Percentiles rank a stretch among this genome's conserved stretches.
phyloP scores from a whole-genome alignment of 2,888 invertebrate genomes.

The Hyposoter didymator region DNA sequence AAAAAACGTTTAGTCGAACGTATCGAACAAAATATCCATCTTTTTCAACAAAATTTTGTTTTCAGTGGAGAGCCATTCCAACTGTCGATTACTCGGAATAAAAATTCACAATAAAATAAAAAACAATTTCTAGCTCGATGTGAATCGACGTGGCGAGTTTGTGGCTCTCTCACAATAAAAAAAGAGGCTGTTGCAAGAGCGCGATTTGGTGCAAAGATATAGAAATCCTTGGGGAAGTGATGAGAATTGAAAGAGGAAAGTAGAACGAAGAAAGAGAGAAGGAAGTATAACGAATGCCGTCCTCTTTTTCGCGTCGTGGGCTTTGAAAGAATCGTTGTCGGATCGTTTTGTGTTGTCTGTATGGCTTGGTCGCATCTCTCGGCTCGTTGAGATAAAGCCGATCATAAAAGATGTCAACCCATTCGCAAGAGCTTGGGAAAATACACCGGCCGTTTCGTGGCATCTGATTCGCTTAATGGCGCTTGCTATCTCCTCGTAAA shows the following conservation, averaged over 20 bases:
- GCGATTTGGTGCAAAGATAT: slow-evolving; percentile 66
- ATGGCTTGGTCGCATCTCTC: slow-evolving; percentile 37
- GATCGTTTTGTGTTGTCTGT: slow-evolving; percentile 56
- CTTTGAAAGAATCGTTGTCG: slow-evolving; percentile 64
- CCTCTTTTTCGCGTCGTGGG: slow-evolving; percentile 47
- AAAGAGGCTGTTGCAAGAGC: slow-evolving; percentile 62
- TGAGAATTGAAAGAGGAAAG: not conserved
- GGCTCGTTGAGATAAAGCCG: slow-evolving; percentile 70
- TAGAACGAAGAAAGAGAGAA: not conserved
- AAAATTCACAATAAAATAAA: not conserved
- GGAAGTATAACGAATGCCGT: slow-evolving; percentile 29
- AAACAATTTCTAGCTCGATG: slow-evolving; percentile 16
- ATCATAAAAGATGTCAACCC: slow-evolving; percentile 73
- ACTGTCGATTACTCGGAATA: not conserved
- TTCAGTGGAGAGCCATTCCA: too few species aligned
- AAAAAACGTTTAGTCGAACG: too few species aligned
- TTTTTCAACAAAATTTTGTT: too few species aligned
- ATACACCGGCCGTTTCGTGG: slow-evolving; percentile 70
- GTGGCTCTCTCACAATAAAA: slow-evolving; percentile 29
- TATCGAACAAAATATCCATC: too few species aligned
- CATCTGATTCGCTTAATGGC: slow-evolving; percentile 73
- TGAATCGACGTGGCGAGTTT: slow-evolving; percentile 58
- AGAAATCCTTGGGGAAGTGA: slow-evolving; percentile 42
- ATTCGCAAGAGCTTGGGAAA: slow-evolving; percentile 69
- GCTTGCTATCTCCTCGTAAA: slow-evolving; percentile 70